Conservation (phyloP, 2,113 vertebrate species). For the Numenius arquata region DNA sequence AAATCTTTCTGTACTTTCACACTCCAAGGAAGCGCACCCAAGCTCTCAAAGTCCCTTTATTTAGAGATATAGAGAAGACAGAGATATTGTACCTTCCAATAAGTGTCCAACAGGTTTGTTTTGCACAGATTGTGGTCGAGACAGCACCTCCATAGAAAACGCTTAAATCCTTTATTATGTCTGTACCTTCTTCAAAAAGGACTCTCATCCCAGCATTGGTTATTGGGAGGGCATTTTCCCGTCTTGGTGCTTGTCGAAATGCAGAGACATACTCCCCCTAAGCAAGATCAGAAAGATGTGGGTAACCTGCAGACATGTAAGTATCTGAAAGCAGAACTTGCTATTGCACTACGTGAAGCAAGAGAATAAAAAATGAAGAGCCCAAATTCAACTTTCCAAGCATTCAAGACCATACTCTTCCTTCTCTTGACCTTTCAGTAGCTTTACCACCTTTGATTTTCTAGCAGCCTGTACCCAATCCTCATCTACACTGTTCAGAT, state of each 20-base stretch:
- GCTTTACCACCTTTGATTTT: not conserved
- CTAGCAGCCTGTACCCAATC: not conserved
- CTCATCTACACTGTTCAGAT: not conserved
- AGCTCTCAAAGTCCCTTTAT: not conserved
- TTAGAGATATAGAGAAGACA: not conserved
- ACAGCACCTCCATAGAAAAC: slow-evolving; percentile 84
- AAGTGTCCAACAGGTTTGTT: slow-evolving; percentile 72
- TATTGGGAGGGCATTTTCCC: slow-evolving; percentile 80
- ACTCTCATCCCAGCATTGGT: slow-evolving; percentile 85
- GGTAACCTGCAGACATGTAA: not conserved
- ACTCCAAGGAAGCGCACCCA: not conserved
- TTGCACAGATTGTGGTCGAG: slow-evolving; percentile 64
- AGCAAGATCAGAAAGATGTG: not conserved
- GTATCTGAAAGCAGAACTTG: not conserved
- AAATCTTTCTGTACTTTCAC: not conserved
- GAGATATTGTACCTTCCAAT: slow-evolving; percentile 66
- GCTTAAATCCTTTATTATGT: slow-evolving; percentile 78
- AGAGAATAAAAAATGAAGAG: not conserved
- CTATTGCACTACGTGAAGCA: not conserved
- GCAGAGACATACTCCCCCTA: slow-evolving; percentile 86
- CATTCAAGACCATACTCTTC: not conserved
- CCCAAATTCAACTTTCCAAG: not conserved
- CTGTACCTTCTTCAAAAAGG: slow-evolving; percentile 73
- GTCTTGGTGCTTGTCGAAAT: slow-evolving; percentile 86
- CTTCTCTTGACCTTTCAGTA: not conserved